phyloP scores from a whole-genome alignment of 2,113 vertebrate genomes.

The Cricetomys ansorgei region DNA sequence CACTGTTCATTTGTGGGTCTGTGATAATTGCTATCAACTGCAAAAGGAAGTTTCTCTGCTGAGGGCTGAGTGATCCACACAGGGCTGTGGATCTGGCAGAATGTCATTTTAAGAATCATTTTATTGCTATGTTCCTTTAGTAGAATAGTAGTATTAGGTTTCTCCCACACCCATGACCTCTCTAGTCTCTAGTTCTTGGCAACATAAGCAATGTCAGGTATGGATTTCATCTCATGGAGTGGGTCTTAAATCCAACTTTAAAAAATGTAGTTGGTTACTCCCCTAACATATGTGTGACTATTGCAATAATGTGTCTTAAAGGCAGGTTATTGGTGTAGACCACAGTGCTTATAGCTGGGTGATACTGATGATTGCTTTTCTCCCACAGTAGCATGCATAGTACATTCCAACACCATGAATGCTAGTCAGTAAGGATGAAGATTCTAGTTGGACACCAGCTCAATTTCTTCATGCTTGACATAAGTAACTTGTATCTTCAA shows the following conservation, averaged over 20 bases:
- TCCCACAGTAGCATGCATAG: not conserved
- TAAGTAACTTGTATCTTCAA: not conserved
- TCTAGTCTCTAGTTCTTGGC: not conserved
- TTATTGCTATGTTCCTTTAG: not conserved
- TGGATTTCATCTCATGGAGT: not conserved
- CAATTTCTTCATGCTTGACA: not conserved
- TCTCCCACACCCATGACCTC: not conserved
- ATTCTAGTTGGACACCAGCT: not conserved
- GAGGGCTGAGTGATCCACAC: not conserved
- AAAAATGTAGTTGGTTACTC: not conserved
- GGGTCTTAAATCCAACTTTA: not conserved
- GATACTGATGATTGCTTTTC: not conserved
- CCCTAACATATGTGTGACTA: not conserved
- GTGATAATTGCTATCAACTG: not conserved
- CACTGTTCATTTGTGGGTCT: not conserved
- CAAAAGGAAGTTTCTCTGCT: not conserved
- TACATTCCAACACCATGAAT: not conserved
- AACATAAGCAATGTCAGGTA: not conserved
- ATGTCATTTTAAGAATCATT: not conserved
- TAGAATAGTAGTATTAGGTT: not conserved
- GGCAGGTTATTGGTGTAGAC: not conserved
- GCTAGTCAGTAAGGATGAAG: not conserved
- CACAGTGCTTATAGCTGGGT: not conserved
- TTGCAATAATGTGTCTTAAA: not conserved
- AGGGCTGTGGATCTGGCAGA: not conserved